phyloP scores from a whole-genome alignment of 2,888 invertebrate species.

The Synergus itoensis region DNA sequence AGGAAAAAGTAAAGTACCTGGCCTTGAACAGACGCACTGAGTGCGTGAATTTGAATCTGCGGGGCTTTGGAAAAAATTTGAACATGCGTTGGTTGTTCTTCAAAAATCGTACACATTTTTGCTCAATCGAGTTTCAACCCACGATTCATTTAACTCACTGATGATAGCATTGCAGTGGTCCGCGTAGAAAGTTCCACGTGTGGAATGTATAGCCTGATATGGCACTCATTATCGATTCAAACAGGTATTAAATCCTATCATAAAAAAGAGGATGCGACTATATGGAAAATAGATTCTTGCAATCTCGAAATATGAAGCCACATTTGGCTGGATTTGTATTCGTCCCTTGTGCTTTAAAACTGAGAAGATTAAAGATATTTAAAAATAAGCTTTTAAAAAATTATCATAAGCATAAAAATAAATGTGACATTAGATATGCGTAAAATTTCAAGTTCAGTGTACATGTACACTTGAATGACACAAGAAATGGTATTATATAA shows the following conservation, averaged over 20 bases:
- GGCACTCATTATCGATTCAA: background rate
- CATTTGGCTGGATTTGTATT: too few relatives aligned
- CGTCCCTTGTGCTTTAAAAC: too few relatives aligned
- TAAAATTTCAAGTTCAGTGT: slow-evolving; percentile 22
- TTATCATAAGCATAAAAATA: too few relatives aligned
- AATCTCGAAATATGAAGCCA: too few relatives aligned
- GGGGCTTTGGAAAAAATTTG: background rate
- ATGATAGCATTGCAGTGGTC: background rate
- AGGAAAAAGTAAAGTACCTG: background rate
- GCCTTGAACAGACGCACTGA: background rate
- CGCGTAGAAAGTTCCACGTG: background rate
- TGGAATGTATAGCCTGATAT: too few relatives aligned
- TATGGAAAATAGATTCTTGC: too few relatives aligned
- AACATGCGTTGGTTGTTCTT: background rate
- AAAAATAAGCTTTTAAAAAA: too few relatives aligned
- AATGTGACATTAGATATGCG: background rate
- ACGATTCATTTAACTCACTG: background rate
- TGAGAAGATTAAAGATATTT: too few relatives aligned
- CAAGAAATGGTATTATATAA: background rate
- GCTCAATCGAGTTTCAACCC: background rate
- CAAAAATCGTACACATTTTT: background rate
- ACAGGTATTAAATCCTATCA: background rate
- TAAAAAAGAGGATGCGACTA: too few relatives aligned
- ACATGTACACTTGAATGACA: background rate
- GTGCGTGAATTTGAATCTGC: background rate